These are phyloP conservation scores for Pycnomerus fuliginosus DNA, from an alignment of 2,888 invertebrate genomes.

Conservation along the genomic window DNA sequence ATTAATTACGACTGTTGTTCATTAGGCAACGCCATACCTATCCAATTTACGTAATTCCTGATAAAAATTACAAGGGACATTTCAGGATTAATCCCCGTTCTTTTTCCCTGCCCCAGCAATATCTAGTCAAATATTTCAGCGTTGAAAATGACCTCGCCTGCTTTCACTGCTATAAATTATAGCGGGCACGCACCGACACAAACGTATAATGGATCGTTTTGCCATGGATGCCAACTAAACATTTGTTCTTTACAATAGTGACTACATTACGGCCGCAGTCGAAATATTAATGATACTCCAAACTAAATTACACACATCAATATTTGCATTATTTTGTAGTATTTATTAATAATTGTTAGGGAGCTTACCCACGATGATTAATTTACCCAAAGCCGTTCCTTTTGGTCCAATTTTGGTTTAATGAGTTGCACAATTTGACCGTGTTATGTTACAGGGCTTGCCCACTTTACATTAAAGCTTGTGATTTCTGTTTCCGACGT, in stretches of 20 bases:
- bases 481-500: slow-evolving; percentile 13
- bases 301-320: slow-evolving; percentile 26
- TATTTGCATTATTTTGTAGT: slow-evolving; percentile 18
- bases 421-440: too few relatives aligned
- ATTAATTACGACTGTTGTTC: too few relatives aligned
- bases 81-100: slow-evolving; percentile 29
- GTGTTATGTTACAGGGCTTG: too few relatives aligned
- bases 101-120: slow-evolving; percentile 27
- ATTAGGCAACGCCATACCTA: too few relatives aligned
- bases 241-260: slow-evolving; percentile 36
- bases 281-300: slow-evolving; percentile 31
- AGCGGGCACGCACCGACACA: slow-evolving; percentile 38
- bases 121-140: slow-evolving; percentile 33
- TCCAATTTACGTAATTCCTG: too few relatives aligned
- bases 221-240: slow-evolving; percentile 42
- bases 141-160: slow-evolving; percentile 36
- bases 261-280: slow-evolving; percentile 27
- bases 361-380: too few relatives aligned
- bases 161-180: slow-evolving; percentile 40
- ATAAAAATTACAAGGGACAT: too few relatives aligned
- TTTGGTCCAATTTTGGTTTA: too few relatives aligned
- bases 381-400: too few relatives aligned
- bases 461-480: too few relatives aligned
- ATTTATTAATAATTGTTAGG: too few relatives aligned
- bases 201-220: slow-evolving; percentile 42